phyloP scores from a whole-genome alignment of 2,888 invertebrate species.

The Mythimna lalbum region DNA sequence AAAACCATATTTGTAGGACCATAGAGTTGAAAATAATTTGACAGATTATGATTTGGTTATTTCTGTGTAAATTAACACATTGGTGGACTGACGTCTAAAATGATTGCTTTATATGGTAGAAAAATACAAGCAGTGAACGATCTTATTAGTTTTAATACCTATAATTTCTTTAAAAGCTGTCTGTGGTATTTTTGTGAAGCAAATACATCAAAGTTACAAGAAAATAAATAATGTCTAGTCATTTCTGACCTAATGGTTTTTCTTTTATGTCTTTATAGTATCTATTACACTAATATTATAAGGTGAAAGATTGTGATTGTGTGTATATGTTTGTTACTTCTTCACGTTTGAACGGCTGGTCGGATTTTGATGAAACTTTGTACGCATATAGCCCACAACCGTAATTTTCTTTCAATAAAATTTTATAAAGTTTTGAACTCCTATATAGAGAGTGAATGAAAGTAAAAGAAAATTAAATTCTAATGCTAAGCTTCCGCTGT shows the following conservation, averaged over 20 bases:
- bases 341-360: too few relatives aligned
- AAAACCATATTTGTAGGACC: background rate
- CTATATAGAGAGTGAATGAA: too few relatives aligned
- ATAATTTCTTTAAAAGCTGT: slow-evolving; percentile 11
- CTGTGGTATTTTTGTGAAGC: slow-evolving; percentile 3
- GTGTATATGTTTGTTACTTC: too few relatives aligned
- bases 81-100: slow-evolving; percentile 47
- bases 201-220: slow-evolving; percentile 12
- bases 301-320: too few relatives aligned
- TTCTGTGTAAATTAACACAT: slow-evolving; percentile 62
- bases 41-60: slow-evolving; percentile 22
- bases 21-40: slow-evolving; percentile 24
- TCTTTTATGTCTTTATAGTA: background rate
- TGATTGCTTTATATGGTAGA: slow-evolving; percentile 27
- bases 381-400: too few relatives aligned
- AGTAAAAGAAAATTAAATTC: too few relatives aligned
- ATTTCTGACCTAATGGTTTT: background rate
- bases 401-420: too few relatives aligned
- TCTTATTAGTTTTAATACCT: slow-evolving; percentile 22
- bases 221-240: too few relatives aligned
- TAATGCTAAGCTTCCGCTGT: too few relatives aligned
- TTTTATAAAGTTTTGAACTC: too few relatives aligned
- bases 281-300: background rate
- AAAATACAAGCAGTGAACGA: slow-evolving; percentile 16
- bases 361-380: too few relatives aligned